phyloP scores from a whole-genome alignment of 2,797 vertebrate genomes.

The Allobates femoralis region DNA sequence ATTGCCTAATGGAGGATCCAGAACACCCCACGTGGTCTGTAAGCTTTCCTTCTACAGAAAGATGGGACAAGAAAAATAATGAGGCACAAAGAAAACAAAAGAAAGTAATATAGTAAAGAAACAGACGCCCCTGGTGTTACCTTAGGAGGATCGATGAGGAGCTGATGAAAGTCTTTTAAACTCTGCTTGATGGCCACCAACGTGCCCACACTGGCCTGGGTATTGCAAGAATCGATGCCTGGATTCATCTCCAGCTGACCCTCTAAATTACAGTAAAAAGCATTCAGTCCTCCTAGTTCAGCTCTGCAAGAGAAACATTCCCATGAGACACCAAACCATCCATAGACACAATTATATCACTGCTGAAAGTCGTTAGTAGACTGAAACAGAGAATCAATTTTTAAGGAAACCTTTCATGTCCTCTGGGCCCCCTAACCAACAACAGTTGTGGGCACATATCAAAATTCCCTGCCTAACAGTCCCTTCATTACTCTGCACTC shows the following conservation, averaged over 20 bases:
- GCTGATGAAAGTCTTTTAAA: slow-evolving; percentile 70
- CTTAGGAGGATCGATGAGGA: slow-evolving; percentile 74
- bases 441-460: too few species aligned
- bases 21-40: slow-evolving; percentile 71
- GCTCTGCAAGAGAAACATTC: slow-evolving; percentile 61
- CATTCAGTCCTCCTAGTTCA: slow-evolving; percentile 68
- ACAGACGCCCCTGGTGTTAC: slow-evolving; percentile 41
- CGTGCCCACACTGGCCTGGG: slow-evolving; percentile 67
- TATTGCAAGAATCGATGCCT: slow-evolving; percentile 62
- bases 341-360: too few species aligned
- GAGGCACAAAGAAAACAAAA: not conserved
- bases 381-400: too few species aligned
- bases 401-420: too few species aligned
- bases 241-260: slow-evolving; percentile 73
- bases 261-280: slow-evolving; percentile 72
- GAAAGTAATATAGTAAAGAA: not conserved
- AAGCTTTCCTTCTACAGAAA: slow-evolving; percentile 68
- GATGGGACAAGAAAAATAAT: not conserved
- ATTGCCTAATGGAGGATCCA: slow-evolving; percentile 73
- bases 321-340: too few species aligned
- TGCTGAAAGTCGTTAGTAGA: too few species aligned
- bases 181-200: slow-evolving; percentile 69
- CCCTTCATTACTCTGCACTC: too few species aligned
- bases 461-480: too few species aligned
- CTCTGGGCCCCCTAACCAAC: too few species aligned